Evolutionary conservation across 2,113 vertebrate genomes (phyloP).

Genomic region (Lepidothrix coronata): DNA sequence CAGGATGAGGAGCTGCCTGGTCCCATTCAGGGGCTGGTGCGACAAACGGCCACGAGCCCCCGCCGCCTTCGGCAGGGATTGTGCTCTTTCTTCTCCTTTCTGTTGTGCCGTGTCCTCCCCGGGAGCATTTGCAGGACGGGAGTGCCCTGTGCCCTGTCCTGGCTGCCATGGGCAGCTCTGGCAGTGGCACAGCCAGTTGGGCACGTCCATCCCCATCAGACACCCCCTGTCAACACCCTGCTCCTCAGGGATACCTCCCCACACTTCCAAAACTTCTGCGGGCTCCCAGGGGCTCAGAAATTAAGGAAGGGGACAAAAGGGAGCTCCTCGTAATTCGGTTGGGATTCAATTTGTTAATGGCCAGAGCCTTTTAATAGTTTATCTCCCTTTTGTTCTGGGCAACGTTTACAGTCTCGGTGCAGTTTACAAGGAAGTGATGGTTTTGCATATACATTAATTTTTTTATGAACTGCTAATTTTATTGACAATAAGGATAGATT

Average conservation of each 20-base stretch:
- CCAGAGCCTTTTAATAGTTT: conserved; percentile 56
- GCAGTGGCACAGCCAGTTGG: background rate
- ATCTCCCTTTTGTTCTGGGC: conserved; percentile 59
- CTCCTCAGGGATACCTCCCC: background rate
- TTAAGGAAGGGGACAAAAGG: background rate
- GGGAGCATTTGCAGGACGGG: background rate
- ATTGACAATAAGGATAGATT: conserved; percentile 82
- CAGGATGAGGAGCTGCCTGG: background rate
- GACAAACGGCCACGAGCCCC: background rate
- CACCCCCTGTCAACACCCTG: background rate
- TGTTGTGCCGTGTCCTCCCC: background rate
- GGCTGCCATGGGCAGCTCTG: background rate
- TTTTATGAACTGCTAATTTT: conserved; percentile 80
- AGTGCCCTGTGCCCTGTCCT: background rate
- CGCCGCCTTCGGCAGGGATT: background rate
- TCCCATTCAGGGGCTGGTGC: conserved; percentile 1
- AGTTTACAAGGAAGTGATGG: conserved; percentile 76
- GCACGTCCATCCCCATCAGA: background rate
- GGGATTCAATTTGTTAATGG: conserved; percentile 60
- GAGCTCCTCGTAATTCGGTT: conserved; percentile 34
- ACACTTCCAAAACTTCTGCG: background rate
- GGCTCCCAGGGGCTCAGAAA: background rate
- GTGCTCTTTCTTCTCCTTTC: background rate
- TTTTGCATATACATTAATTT: conserved; percentile 77
- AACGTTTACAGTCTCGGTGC: conserved; percentile 57